Evolutionary conservation across 2,797 vertebrate species (phyloP).

Genomic region (Salarias fasciatus): DNA sequence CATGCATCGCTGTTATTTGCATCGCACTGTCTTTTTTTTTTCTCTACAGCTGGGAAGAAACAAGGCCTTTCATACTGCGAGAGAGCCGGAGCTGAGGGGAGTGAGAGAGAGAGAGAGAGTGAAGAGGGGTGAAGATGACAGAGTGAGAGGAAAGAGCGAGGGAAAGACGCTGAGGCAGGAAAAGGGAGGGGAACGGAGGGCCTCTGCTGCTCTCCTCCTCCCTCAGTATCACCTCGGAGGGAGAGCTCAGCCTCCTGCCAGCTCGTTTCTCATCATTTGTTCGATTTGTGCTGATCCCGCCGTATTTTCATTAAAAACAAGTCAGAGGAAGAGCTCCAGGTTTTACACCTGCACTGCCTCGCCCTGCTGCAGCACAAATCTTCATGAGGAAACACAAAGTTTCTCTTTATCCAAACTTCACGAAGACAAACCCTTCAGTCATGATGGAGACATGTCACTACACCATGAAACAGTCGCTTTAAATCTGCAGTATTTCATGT

Average conservation of each 20-base stretch:
- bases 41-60: constrained; percentile 28
- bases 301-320: constrained; percentile 69
- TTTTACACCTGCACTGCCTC: constrained; percentile 44
- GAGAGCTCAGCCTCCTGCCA: constrained; percentile 69
- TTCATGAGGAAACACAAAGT: constrained; percentile 6
- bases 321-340: constrained; percentile 45
- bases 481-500: not conserved
- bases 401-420: not conserved
- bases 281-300: constrained; percentile 70
- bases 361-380: constrained; percentile 1
- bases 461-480: too few relatives aligned
- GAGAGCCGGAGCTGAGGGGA: constrained; percentile 32
- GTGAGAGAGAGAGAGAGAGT: constrained; percentile 31
- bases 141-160: constrained; percentile 50
- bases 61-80: constrained; percentile 39
- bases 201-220: constrained; percentile 36
- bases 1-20: constrained; percentile 69
- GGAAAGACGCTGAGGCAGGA: constrained; percentile 41
- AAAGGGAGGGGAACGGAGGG: constrained; percentile 40
- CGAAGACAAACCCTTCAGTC: not conserved
- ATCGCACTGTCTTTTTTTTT: constrained; percentile 19
- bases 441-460: too few relatives aligned
- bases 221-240: constrained; percentile 57
- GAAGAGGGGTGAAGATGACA: constrained; percentile 28
- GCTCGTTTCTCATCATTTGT: constrained; percentile 78